These are phyloP conservation scores for Frankliniella intonsa DNA, from an alignment of 2,888 invertebrate species.

Conservation along the genomic window DNA sequence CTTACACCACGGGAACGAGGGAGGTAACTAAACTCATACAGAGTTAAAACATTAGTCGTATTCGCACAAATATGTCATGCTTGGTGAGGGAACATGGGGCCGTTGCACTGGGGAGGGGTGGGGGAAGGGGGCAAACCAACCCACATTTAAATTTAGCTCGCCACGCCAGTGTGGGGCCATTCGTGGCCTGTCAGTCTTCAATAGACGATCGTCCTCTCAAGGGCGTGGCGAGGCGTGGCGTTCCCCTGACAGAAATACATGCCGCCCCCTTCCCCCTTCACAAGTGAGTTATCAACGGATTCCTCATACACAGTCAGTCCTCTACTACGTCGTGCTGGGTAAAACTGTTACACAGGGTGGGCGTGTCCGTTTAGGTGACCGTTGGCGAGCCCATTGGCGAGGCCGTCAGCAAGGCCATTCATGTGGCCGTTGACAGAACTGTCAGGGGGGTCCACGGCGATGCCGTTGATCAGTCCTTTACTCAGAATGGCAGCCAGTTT, in stretches of 20 bases:
- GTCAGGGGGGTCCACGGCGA: background rate
- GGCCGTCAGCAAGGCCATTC: background rate
- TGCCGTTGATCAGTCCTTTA: too few species aligned
- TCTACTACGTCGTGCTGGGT: background rate
- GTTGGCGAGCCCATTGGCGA: background rate
- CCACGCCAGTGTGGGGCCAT: background rate
- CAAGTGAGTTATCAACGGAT: constrained; percentile 10
- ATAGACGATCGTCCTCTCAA: constrained; percentile 24
- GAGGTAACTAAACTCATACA: background rate
- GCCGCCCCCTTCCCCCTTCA: background rate
- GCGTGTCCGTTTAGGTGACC: background rate
- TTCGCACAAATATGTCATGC: too few species aligned
- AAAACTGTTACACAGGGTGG: background rate
- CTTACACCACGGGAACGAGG: background rate
- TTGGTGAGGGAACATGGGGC: background rate
- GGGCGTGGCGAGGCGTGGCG: background rate
- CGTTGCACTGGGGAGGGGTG: background rate
- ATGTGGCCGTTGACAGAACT: background rate
- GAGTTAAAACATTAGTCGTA: background rate
- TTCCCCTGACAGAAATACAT: background rate
- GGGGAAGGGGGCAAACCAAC: background rate
- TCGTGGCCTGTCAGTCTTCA: constrained; percentile 16
- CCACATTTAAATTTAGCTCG: background rate
- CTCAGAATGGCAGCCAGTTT: too few species aligned
- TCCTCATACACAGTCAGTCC: background rate